These are phyloP conservation scores for Atherinosoma microstoma DNA, from an alignment of 2,797 vertebrate genomes.

Conservation along the genomic window DNA sequence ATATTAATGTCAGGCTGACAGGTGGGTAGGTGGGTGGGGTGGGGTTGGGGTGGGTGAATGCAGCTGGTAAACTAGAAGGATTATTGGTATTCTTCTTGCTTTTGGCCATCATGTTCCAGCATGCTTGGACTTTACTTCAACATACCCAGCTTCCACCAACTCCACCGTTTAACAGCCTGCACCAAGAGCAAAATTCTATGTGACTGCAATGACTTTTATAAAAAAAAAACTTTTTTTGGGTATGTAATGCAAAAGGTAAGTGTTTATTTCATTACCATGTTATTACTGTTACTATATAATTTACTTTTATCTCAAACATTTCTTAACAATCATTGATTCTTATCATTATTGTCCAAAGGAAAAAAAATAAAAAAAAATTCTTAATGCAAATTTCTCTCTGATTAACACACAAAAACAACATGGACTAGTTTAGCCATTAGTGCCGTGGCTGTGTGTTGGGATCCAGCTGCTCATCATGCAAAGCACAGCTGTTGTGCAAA, in stretches of 20 bases:
- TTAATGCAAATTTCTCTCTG: too few species aligned
- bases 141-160: neutral
- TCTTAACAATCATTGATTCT: too few species aligned
- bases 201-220: neutral
- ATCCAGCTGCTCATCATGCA: too few species aligned
- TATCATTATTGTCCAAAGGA: too few species aligned
- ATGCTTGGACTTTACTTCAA: neutral
- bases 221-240: neutral
- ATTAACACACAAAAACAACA: neutral
- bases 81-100: too few species aligned
- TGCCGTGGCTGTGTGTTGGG: too few species aligned
- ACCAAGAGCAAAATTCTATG: too few species aligned
- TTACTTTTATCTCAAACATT: too few species aligned
- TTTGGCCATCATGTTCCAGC: neutral
- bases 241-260: neutral
- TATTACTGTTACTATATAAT: neutral
- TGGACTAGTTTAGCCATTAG: neutral
- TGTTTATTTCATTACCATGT: neutral
- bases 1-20: too few species aligned
- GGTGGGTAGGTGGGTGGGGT: too few species aligned
- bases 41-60: neutral
- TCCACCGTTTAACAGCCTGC: neutral
- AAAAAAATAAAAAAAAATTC: too few species aligned
- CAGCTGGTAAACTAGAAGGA: neutral
- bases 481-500: too few species aligned